Percentiles rank a stretch among this genome's conserved stretches.
Conservation (phyloP, 2,113 vertebrate genomes). For the Myiopsitta monachus region DNA sequence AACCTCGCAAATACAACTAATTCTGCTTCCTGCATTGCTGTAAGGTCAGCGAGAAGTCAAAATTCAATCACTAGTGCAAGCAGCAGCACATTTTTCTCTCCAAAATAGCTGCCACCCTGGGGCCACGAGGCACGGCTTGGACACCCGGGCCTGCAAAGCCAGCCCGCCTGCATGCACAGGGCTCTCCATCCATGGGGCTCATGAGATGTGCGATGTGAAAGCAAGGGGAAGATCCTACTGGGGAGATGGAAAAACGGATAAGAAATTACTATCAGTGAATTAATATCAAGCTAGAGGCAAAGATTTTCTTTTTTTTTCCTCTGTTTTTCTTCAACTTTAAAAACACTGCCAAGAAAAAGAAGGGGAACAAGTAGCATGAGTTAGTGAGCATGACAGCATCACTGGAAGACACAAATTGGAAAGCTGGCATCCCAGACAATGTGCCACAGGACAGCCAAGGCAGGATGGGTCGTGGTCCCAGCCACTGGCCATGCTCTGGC, state of each 20-base stretch:
- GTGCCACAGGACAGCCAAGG: not conserved
- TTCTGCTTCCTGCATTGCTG: not conserved
- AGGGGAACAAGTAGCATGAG: not conserved
- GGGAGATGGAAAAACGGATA: not conserved
- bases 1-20: not conserved
- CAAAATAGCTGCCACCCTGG: not conserved
- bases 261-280: not conserved
- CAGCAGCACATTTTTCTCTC: not conserved
- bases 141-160: accelerated
- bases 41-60: not conserved
- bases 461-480: not conserved
- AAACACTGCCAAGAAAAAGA: not conserved
- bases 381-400: not conserved
- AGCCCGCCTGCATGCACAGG: not conserved
- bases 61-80: not conserved
- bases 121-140: not conserved
- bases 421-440: not conserved
- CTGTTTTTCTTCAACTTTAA: not conserved
- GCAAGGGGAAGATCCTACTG: not conserved
- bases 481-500: not conserved
- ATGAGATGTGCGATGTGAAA: not conserved
- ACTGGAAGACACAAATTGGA: not conserved
- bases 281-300: not conserved
- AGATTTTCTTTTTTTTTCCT: not conserved
- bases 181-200: not conserved